Conservation (phyloP, 1,140 invertebrate genomes). For the Monochamus saltuarius region DNA sequence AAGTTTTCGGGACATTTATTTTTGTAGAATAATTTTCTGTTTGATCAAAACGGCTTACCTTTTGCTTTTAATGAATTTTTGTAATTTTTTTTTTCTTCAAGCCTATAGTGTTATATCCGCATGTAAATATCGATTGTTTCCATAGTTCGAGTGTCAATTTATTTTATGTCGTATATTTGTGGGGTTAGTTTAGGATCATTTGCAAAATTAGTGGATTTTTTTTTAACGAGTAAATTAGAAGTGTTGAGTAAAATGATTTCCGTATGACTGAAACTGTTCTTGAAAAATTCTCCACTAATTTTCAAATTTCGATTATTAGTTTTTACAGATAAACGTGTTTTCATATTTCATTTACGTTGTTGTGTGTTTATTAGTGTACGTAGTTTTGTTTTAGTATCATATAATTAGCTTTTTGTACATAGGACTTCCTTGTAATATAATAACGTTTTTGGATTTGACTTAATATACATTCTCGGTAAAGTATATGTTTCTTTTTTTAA, state of each 20-base stretch:
- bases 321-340: conserved; percentile 2
- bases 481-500: not conserved
- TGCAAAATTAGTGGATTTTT: no score
- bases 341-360: conserved; percentile 2
- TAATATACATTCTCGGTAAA: conserved; percentile 5
- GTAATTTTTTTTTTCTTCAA: no score
- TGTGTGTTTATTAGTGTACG: conserved; percentile 10
- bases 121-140: no score
- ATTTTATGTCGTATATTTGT: no score
- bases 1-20: not conserved
- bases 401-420: conserved; percentile 15
- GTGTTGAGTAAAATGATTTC: not conserved
- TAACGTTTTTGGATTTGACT: conserved; percentile 7
- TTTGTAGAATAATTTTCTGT: not conserved
- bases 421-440: conserved; percentile 13
- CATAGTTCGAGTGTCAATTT: no score
- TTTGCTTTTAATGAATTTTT: no score
- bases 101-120: no score
- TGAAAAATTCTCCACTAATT: conserved; percentile 3
- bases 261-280: conserved; percentile 17
- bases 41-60: no score
- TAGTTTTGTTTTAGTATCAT: conserved; percentile 13
- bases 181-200: no score
- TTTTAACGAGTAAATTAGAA: no score
- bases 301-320: conserved; percentile 12